Percentiles rank a stretch among this genome's conserved stretches.
Conservation (phyloP, 2,888 invertebrate genomes). For the Drosophila siamana region DNA sequence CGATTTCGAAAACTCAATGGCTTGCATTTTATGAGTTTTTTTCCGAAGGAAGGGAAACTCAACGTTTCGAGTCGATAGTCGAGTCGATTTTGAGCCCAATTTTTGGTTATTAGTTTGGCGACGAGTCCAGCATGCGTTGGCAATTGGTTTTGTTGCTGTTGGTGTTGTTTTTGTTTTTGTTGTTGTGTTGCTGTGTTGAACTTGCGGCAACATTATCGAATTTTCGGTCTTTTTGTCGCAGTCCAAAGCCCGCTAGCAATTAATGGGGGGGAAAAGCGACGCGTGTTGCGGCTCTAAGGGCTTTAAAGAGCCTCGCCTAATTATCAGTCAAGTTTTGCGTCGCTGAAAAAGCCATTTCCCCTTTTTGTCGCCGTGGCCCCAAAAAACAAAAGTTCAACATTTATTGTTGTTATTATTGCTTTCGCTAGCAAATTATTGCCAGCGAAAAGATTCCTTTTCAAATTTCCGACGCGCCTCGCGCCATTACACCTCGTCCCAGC, state of each 20-base stretch:
- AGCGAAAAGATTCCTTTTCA: conserved; percentile 64
- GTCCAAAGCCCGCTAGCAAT: conserved; percentile 12
- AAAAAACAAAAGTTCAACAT: conserved; percentile 71
- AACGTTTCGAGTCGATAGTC: conserved; percentile 22
- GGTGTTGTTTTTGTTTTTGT: neutral
- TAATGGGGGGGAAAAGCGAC: conserved; percentile 21
- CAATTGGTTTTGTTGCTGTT: conserved; percentile 29
- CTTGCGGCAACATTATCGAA: conserved; percentile 73
- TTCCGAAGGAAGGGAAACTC: neutral
- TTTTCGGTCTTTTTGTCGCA: conserved; percentile 47
- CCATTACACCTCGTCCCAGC: neutral
- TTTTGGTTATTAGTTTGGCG: conserved; percentile 72
- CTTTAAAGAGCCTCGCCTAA: conserved; percentile 66
- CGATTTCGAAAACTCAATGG: conserved; percentile 82
- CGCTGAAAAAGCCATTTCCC: conserved; percentile 61
- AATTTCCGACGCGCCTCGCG: conserved; percentile 47
- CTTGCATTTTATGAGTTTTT: conserved; percentile 81
- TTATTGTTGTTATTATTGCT: conserved; percentile 71
- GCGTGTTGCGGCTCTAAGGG: conserved; percentile 39
- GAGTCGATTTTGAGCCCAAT: conserved; percentile 54
- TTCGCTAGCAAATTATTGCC: conserved; percentile 68
- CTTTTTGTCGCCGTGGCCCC: conserved; percentile 17
- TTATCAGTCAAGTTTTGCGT: conserved; percentile 53
- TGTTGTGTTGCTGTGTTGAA: conserved; percentile 2
- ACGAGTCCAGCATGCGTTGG: conserved; percentile 6